Evolutionary conservation across 2,113 vertebrate genomes (phyloP), one percentile per base, ranked within the genome.

Genomic region (Protobothrops flavoviridis): DNA sequence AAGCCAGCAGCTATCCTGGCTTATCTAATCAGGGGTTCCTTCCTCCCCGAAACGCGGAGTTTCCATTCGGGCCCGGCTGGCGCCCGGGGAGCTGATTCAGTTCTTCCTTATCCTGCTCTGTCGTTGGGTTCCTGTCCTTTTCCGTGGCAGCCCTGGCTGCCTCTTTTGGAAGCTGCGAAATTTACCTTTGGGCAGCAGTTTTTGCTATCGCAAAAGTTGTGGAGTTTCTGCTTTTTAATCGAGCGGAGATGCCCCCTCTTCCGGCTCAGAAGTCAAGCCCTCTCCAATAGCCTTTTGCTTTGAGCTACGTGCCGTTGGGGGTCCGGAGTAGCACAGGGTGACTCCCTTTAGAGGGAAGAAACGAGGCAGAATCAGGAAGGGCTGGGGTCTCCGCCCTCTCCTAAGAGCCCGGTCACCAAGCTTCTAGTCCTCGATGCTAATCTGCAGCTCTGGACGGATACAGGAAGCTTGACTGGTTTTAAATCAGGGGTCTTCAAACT

Each of bases 11-110:
- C 20, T 43, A 39, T 23, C 45, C 4, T 13, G 45, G 33, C 33
- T 93, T 93, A 93, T 93, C 92, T 93, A 87, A 93, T 93, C 92
- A 4, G 33, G 24, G 81, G 89, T 87, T 93, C 92, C 92, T 93
- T 93, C 89, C 89, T 93, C 89, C 89, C 88, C 48, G 81, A 81
- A 90, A 90, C 10, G 5, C 13, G 15, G 89, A 43, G 88, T 93
- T 93, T 93, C 92, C 92, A 93, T 52, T 3, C 7, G 53, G 13
- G 5, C 5, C 29, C 3, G 17, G 26, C 90, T 85, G 92, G 88
- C 74, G 55, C 74, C 92, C 13, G 2, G 74, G 26, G 74, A n/a
- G 88, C 89, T 93, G 92, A 93, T 74, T 93, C 92, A 87, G 21
- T 43, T 24, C 56, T 93, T 90, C 92, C 92, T 81, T 88, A 81